These are phyloP conservation scores for Nerophis ophidion DNA, from an alignment of 2,113 vertebrate genomes.

Conservation along the genomic window DNA sequence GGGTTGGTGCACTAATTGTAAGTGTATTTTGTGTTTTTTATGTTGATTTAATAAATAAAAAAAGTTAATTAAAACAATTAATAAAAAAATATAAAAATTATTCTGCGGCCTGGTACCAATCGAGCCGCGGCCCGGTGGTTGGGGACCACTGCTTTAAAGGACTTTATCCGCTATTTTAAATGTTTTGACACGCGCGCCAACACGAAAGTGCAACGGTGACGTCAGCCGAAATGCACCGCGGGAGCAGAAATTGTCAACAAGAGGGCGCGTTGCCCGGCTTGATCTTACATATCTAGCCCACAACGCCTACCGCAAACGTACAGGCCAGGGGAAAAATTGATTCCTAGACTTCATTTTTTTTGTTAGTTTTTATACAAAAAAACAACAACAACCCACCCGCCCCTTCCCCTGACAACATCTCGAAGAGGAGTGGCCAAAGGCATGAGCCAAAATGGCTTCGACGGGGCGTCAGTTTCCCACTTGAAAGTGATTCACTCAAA, in stretches of 20 bases:
- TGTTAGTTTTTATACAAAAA: neutral
- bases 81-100: too few species aligned
- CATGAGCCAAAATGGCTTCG: conserved; percentile 51
- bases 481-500: conserved; percentile 49
- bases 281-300: neutral
- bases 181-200: conserved; percentile 34
- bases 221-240: conserved; percentile 48
- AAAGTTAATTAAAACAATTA: too few species aligned
- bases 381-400: neutral
- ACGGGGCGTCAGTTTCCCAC: conserved; percentile 35
- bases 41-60: too few species aligned
- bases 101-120: too few species aligned
- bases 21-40: too few species aligned
- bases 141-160: too few species aligned
- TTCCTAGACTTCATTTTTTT: neutral
- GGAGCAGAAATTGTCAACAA: conserved; percentile 26
- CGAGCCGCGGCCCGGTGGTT: too few species aligned
- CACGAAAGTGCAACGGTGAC: conserved; percentile 30
- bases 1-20: too few species aligned
- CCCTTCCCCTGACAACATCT: neutral
- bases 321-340: too few species aligned
- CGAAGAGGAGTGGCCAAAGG: conserved; percentile 47
- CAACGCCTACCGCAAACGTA: neutral
- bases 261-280: neutral
- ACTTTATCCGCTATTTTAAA: neutral